Conservation (phyloP, 2,797 vertebrate species). For the Syngnathus rostellatus region DNA sequence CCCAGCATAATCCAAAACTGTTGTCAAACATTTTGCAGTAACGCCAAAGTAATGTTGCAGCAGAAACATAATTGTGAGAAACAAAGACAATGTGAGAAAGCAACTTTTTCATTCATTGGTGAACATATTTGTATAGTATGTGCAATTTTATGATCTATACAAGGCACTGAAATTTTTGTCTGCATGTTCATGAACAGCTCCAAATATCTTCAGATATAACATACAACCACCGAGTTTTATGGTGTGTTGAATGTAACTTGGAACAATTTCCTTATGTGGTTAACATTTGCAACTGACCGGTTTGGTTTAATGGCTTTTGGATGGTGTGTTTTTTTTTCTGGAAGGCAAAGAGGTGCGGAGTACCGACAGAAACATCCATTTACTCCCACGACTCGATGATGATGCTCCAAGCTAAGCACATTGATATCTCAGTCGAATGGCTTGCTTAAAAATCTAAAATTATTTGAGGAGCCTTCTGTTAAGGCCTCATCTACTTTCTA, state of each 20-base stretch:
- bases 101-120: neutral
- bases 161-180: too few species aligned
- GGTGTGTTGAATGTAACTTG: constrained; percentile 41
- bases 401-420: constrained; percentile 37
- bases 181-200: too few species aligned
- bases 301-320: constrained; percentile 53
- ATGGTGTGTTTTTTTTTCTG: constrained; percentile 37
- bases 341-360: constrained; percentile 40
- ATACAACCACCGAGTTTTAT: constrained; percentile 36
- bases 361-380: constrained; percentile 40
- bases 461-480: constrained; percentile 12
- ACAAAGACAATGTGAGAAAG: neutral
- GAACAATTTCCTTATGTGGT: constrained; percentile 37
- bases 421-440: constrained; percentile 40
- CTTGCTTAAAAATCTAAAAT: constrained; percentile 39
- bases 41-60: neutral
- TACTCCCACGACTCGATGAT: constrained; percentile 30
- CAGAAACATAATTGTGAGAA: neutral
- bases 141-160: neutral
- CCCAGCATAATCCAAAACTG: too few species aligned
- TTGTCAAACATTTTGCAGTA: neutral
- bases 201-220: too few species aligned
- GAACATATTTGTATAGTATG: neutral
- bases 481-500: too few species aligned
- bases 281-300: constrained; percentile 40